Conservation (phyloP, 2,888 invertebrate genomes). For the Mythimna loreyi region DNA sequence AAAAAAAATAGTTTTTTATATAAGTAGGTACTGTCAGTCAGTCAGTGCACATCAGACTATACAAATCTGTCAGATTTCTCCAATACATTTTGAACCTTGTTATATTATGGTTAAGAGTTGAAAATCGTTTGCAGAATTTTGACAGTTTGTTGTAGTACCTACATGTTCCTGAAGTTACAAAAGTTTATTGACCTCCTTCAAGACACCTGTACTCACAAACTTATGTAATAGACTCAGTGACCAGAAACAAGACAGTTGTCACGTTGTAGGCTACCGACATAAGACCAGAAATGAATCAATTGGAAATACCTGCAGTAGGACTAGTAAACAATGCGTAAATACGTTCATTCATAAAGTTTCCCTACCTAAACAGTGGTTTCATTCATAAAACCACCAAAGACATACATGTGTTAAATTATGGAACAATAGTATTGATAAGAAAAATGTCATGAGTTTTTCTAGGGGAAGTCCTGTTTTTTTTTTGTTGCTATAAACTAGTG, state of each 20-base stretch:
- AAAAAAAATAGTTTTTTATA: no score
- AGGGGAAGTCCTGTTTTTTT: neutral
- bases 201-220: neutral
- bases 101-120: no score
- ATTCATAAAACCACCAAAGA: neutral
- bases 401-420: neutral
- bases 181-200: constrained; percentile 3
- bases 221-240: neutral
- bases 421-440: neutral
- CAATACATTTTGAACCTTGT: no score
- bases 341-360: constrained; percentile 44
- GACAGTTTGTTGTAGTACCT: no score
- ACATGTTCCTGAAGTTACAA: no score
- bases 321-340: constrained; percentile 30
- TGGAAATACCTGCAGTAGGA: constrained; percentile 35
- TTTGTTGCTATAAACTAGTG: no score
- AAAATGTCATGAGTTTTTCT: neutral
- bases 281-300: constrained; percentile 22
- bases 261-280: constrained; percentile 27
- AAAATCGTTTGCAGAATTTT: no score
- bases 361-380: neutral
- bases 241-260: constrained; percentile 26
- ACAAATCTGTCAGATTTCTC: no score
- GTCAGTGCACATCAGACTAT: no score
- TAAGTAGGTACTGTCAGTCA: no score